phyloP scores from a whole-genome alignment of 2,797 vertebrate species.

The Parotocinclus haroldoi region DNA sequence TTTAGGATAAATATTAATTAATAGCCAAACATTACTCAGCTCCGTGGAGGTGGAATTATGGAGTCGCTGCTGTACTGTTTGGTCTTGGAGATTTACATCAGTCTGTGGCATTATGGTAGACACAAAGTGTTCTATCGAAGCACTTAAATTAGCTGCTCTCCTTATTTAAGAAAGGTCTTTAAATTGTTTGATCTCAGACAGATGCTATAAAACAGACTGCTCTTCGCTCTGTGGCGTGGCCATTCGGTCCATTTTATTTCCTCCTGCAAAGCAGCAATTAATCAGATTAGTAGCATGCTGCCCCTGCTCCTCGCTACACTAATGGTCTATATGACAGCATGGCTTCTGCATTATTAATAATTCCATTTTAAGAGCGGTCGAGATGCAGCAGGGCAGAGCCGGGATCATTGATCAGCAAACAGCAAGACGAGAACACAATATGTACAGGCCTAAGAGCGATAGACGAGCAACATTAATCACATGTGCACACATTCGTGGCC shows the following conservation, averaged over 20 bases:
- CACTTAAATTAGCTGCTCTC: conserved; percentile 6
- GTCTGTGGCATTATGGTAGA: background rate
- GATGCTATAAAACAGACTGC: conserved; percentile 25
- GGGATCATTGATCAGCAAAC: conserved; percentile 72
- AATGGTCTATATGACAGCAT: conserved; percentile 73
- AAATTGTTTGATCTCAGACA: conserved; percentile 31
- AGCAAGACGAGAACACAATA: conserved; percentile 18
- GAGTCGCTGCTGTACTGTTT: background rate
- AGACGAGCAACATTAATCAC: no score
- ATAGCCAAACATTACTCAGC: background rate
- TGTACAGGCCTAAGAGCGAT: no score
- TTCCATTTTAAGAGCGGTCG: conserved; percentile 64
- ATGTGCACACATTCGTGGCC: no score
- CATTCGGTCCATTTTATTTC: conserved; percentile 57
- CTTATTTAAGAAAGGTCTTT: conserved; percentile 28
- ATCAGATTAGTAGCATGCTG: conserved; percentile 73
- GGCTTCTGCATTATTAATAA: conserved; percentile 76
- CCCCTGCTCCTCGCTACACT: conserved; percentile 59
- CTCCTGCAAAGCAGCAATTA: conserved; percentile 66
- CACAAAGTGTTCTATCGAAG: conserved; percentile 14
- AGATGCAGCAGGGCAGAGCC: conserved; percentile 38
- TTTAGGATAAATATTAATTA: conserved; percentile 10
- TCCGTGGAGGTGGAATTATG: conserved; percentile 1
- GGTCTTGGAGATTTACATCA: background rate
- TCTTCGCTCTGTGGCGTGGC: conserved; percentile 24